Evolutionary conservation across 2,888 invertebrate genomes (phyloP), one percentile per base, ranked within the genome.

Genomic region (Argynnis bischoffii): DNA sequence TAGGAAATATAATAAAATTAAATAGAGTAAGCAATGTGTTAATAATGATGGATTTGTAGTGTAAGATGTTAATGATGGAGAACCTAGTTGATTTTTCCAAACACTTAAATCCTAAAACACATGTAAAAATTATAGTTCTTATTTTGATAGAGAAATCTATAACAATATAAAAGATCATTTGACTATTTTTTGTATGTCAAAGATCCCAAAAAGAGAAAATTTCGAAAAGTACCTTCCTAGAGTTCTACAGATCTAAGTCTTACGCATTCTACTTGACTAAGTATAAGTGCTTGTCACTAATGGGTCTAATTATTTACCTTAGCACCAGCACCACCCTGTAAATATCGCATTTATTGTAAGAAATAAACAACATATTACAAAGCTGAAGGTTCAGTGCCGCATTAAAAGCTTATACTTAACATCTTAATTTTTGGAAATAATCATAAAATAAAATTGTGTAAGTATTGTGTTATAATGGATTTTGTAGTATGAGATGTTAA

Each of bases 291-390:
- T 68, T 72, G 66, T 66, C 54, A 66, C 55, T 64, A 41, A 41
- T 41, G 35, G 77, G 75, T 78, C 74, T 72, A 75, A 71, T 77
- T 79, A 83, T 80, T 92, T 92, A 93, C 93, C 93, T 93, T 93
- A 80, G 84, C 87, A 78, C 89, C 89, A 76, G 85, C 91, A 78
- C 90, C 89, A 79, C 92, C 93, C 93, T 93, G 92, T 84, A 90
- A 83, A 73, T 69, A 89, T 84, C 74, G 69, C 67, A 72, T 70
- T 69, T 56, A 71, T 64, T 65, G 56, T 63, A 68, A 72, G 60
- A 41, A 64, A 63, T 46, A 60, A 53, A 63, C 15, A 48, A 35
- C 55, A 70, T 59, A 85, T 81, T 75, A 81, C 74, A 79, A 78
- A 61, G 61, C 61, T 41, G 46, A 56, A 26, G 26, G 26, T 26